These are phyloP conservation scores for Grammomys surdaster DNA, from an alignment of 2,113 vertebrate species.

Conservation along the genomic window DNA sequence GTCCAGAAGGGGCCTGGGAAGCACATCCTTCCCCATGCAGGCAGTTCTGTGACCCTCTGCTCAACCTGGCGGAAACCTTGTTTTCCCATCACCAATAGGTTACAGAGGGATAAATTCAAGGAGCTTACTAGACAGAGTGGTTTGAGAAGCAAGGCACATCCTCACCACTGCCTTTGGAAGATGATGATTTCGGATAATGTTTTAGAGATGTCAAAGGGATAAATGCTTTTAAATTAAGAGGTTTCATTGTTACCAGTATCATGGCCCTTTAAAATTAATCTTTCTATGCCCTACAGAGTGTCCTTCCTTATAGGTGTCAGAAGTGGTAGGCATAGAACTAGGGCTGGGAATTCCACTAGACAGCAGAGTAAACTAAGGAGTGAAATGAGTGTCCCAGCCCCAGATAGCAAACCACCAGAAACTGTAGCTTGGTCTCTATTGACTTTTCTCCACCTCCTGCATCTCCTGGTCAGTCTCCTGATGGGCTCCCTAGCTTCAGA, in stretches of 20 bases:
- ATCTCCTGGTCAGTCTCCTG: background rate
- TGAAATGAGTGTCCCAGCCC: background rate
- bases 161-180: background rate
- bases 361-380: background rate
- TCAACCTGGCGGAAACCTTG: background rate
- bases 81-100: background rate
- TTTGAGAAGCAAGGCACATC: conserved; percentile 6
- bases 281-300: background rate
- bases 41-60: conserved; percentile 21
- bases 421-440: background rate
- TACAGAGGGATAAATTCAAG: background rate
- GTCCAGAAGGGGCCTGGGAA: background rate
- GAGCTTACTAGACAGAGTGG: background rate
- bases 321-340: background rate
- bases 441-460: background rate
- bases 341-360: background rate
- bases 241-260: background rate
- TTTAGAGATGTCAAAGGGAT: conserved; percentile 10
- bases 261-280: conserved; percentile 12
- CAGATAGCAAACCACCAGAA: conserved; percentile 19
- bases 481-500: conserved; percentile 15
- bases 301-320: background rate
- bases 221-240: conserved; percentile 44
- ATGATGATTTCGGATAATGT: background rate
- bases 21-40: background rate